A percentile compares a stretch with the other conserved stretches of the same genome.
These are phyloP conservation scores for Drosophila nikananu DNA, from an alignment of 1,140 invertebrate species.

Conservation along the genomic window DNA sequence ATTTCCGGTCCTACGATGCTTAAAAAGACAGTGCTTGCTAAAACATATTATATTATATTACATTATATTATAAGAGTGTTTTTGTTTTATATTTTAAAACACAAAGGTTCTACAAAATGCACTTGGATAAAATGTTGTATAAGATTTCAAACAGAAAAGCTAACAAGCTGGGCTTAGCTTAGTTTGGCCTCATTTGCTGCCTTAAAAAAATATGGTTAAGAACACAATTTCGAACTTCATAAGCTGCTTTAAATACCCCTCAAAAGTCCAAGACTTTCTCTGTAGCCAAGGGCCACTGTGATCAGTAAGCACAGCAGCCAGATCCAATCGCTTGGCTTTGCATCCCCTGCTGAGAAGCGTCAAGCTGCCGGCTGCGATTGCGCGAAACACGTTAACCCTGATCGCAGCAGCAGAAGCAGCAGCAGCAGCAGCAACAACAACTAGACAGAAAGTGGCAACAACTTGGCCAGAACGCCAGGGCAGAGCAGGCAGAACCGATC, in stretches of 20 bases:
- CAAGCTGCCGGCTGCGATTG: conserved; percentile 36
- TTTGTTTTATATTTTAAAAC: no score
- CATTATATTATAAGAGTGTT: no score
- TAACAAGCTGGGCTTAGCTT: not conserved
- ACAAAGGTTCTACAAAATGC: no score
- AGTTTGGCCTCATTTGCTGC: not conserved
- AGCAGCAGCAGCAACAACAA: not conserved
- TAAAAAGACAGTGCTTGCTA: no score
- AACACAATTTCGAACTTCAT: not conserved
- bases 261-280: not conserved
- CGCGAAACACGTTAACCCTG: conserved; percentile 65
- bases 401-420: conserved; percentile 23
- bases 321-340: conserved; percentile 24
- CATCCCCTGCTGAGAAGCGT: conserved; percentile 33
- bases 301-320: not conserved
- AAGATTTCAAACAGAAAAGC: not conserved
- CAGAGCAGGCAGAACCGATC: not conserved
- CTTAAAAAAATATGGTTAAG: not conserved
- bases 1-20: no score
- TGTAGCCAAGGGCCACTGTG: not conserved
- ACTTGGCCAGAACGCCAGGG: conserved; percentile 15
- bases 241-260: not conserved
- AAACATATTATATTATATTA: no score
- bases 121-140: no score
- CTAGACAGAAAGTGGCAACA: not conserved